A percentile compares a stretch with the other conserved stretches of the same genome.
Conservation (phyloP, 2,113 vertebrate species). For the Emydura subglobosa region DNA sequence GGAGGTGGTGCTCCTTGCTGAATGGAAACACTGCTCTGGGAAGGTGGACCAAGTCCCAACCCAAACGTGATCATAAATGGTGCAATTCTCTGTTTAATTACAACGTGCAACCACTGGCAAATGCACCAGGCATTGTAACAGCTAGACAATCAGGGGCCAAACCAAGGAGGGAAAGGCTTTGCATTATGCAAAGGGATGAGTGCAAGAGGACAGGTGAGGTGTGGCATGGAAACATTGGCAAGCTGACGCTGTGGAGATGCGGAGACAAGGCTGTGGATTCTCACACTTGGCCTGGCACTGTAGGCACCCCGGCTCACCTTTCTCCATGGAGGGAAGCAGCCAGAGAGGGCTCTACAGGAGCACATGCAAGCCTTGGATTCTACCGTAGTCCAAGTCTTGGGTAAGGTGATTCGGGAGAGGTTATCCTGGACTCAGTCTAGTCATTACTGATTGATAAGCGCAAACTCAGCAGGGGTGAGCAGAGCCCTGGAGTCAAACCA, state of each 20-base stretch:
- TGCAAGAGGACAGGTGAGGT: background rate
- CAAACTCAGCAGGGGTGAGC: background rate
- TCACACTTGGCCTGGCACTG: background rate
- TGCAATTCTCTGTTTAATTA: background rate
- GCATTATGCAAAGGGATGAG: background rate
- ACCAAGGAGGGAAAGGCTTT: background rate
- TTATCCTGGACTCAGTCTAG: background rate
- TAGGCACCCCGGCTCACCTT: background rate
- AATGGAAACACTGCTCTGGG: background rate
- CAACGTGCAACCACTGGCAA: background rate
- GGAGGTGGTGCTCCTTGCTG: background rate
- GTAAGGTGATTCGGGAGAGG: background rate
- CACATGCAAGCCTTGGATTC: background rate
- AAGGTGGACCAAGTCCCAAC: background rate
- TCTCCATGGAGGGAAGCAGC: background rate
- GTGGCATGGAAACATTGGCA: background rate
- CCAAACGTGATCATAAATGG: background rate
- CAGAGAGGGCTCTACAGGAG: background rate
- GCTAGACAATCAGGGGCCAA: background rate
- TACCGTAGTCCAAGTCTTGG: background rate
- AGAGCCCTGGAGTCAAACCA: background rate
- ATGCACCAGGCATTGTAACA: background rate
- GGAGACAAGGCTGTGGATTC: background rate
- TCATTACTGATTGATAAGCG: background rate
- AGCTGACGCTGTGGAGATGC: background rate